Percentiles rank a stretch among this genome's conserved stretches.
Conservation (phyloP, 1,140 invertebrate genomes). For the Papilio glaucus region DNA sequence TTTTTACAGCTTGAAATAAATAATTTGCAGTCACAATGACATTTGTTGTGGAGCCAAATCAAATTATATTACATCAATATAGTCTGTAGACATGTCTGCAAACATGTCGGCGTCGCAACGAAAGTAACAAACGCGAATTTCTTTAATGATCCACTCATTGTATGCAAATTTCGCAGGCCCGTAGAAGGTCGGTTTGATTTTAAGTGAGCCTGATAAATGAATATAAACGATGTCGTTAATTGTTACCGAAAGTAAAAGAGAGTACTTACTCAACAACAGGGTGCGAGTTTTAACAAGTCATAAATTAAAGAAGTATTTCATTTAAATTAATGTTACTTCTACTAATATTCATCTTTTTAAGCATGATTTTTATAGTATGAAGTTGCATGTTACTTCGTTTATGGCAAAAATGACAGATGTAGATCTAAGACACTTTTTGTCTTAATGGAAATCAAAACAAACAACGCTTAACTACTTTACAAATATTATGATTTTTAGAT, state of each 20-base stretch:
- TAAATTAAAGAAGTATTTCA: neutral
- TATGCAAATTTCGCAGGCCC: conserved; percentile 17
- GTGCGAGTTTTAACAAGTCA: conserved; percentile 13
- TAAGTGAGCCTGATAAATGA: neutral
- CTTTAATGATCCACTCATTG: conserved; percentile 34
- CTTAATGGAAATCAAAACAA: no score
- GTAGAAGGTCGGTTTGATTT: conserved; percentile 3
- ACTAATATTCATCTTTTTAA: neutral
- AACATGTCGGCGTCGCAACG: neutral
- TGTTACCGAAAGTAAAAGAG: conserved; percentile 6
- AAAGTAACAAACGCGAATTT: conserved; percentile 24
- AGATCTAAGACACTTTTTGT: no score
- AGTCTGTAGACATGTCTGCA: neutral
- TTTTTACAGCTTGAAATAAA: neutral
- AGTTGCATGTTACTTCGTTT: no score
- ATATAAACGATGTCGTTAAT: conserved; percentile 19
- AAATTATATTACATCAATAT: conserved; percentile 21
- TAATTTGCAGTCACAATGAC: neutral
- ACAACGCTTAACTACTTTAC: no score
- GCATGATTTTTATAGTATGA: no score
- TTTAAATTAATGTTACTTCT: neutral
- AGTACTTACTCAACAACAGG: neutral
- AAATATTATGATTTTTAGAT: no score
- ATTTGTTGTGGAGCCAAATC: neutral
- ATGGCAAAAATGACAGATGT: no score